Evolutionary conservation across 2,113 vertebrate genomes (phyloP), one percentile per base, ranked within the genome.

Genomic region (Nannospalax galili): DNA sequence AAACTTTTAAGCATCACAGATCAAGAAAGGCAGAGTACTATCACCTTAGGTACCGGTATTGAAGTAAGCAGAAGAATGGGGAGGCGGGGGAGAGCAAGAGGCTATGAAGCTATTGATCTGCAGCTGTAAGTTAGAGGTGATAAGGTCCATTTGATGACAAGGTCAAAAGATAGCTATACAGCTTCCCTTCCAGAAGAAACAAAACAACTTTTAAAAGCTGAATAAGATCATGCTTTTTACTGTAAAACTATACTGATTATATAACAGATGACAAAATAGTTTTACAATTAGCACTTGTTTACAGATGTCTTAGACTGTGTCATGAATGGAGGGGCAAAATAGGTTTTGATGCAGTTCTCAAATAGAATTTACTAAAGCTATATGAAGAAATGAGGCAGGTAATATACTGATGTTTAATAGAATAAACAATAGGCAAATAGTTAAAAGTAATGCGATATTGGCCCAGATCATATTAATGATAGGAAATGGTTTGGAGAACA

Each of bases 231-330:
- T 26, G 35, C 40, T 74, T 91, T 84, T 90, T 42, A 64, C 37
- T 94, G 8, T 52, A 40, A 70, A 90, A 78, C 42, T 79, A 70
- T 84, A 48, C 52, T 65, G 6, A 30, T 84, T 92, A 73, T 6
- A n/a, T 84, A 96, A 95, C 28, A 62, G 48, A 70, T 84, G 11
- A 42, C 69, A n/a, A 87, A 87, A 48, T 40, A 24, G 8, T 73
- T 94, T 92, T 74, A 78, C 75, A 90, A 80, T 92, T 80, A 90
- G 62, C 22, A 77, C n/a, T 67, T 72, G 64, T 80, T 96, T 84
- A 37, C 65, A 74, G 28, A 78, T 14, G 28, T 82, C 79, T 72
- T 80, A 56, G 20, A 58, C 14, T 69, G 5, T 60, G 60, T 17
- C 58, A 65, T 24, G 40, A 26, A 56, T 42, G 48, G 24, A 74